A percentile compares a stretch with the other conserved stretches of the same genome.
Evolutionary conservation across 2,888 invertebrate species (phyloP).

Genomic region (Himalopsyche japonica): DNA sequence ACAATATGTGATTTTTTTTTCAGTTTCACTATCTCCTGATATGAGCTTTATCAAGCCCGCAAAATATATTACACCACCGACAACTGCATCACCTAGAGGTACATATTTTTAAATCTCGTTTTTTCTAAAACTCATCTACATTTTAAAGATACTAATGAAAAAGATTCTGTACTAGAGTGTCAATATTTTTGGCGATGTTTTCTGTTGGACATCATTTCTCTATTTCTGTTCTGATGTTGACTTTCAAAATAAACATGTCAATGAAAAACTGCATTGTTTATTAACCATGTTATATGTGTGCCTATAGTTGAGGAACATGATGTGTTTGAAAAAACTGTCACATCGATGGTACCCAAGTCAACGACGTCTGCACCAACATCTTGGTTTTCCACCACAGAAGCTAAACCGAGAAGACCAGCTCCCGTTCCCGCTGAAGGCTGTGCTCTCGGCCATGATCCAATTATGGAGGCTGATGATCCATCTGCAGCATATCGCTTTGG

Average conservation of each 20-base stretch:
- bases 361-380: neutral
- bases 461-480: slow-evolving; percentile 55
- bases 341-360: neutral
- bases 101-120: neutral
- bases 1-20: neutral
- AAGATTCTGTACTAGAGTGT: neutral
- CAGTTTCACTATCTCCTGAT: slow-evolving; percentile 38
- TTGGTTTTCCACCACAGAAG: neutral
- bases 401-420: neutral
- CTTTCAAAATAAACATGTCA: neutral
- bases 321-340: neutral
- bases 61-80: neutral
- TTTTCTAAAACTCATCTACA: neutral
- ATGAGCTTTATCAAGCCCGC: slow-evolving; percentile 36
- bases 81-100: neutral
- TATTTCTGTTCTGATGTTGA: neutral
- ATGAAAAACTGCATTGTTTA: neutral
- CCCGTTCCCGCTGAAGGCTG: slow-evolving; percentile 52
- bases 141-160: neutral
- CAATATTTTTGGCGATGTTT: too few species aligned
- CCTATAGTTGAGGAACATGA: neutral
- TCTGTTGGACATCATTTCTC: too few species aligned
- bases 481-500: slow-evolving; percentile 67
- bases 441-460: slow-evolving; percentile 59
- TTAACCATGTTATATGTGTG: neutral